Conservation (phyloP, 2,113 vertebrate genomes). For the Mirza zaza region DNA sequence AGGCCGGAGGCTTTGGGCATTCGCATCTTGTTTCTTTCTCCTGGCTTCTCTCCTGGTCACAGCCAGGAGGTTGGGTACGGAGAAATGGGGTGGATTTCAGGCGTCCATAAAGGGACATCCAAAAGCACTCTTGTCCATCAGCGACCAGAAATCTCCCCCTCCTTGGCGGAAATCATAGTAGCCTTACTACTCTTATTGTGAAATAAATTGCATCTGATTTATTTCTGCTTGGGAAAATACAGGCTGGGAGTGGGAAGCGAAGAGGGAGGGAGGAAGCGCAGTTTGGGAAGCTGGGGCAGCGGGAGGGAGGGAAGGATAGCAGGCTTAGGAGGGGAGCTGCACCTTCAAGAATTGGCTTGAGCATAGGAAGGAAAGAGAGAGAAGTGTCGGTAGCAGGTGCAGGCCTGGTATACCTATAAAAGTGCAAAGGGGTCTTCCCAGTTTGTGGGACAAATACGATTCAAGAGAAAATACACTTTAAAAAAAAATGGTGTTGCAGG, state of each 20-base stretch:
- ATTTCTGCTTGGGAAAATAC: background rate
- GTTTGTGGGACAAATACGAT: rapidly evolving
- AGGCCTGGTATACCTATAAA: background rate
- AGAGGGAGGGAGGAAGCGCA: background rate
- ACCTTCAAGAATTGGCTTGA: background rate
- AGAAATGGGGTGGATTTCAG: background rate
- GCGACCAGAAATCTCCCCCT: background rate
- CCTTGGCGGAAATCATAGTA: background rate
- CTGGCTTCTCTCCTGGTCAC: background rate
- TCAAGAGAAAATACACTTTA: background rate
- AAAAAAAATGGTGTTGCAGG: background rate
- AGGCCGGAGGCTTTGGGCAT: background rate
- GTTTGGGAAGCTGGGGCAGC: background rate
- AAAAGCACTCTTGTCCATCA: background rate
- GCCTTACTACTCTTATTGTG: too few species aligned
- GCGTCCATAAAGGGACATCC: rapidly evolving
- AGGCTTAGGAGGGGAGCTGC: background rate
- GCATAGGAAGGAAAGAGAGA: too few species aligned
- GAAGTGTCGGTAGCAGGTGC: too few species aligned
- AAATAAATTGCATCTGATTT: background rate
- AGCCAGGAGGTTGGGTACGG: rapidly evolving
- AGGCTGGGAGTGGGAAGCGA: too few species aligned
- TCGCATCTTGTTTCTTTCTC: background rate
- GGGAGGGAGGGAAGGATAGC: too few species aligned
- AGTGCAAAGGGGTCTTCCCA: too few species aligned